phyloP scores from a whole-genome alignment of 2,797 vertebrate genomes.

The Adelosebastes latens region DNA sequence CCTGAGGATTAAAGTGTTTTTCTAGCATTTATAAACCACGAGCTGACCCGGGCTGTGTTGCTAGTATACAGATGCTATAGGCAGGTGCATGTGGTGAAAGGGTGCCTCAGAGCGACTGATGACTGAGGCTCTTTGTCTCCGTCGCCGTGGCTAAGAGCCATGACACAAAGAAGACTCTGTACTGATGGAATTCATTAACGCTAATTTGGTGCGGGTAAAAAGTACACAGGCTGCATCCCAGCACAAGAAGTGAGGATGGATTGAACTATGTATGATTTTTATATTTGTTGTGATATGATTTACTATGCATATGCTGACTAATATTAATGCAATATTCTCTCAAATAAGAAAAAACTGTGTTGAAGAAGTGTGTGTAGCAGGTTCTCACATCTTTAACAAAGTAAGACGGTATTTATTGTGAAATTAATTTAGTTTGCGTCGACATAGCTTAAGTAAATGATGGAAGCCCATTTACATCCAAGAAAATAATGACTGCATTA shows the following conservation, averaged over 20 bases:
- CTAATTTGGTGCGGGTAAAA: slow-evolving; percentile 55
- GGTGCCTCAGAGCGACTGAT: slow-evolving; percentile 56
- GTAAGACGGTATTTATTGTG: neutral
- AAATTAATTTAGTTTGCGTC: neutral
- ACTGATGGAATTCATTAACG: slow-evolving; percentile 73
- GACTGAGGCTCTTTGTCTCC: slow-evolving; percentile 74
- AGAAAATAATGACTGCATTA: neutral
- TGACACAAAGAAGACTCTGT: slow-evolving; percentile 76
- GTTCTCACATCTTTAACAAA: neutral
- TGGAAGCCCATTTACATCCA: neutral
- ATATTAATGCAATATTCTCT: neutral
- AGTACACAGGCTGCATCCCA: slow-evolving; percentile 8
- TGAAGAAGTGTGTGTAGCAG: neutral
- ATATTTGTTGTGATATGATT: neutral
- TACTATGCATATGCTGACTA: neutral
- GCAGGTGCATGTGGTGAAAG: slow-evolving; percentile 76
- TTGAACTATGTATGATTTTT: neutral
- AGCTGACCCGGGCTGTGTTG: slow-evolving; percentile 14
- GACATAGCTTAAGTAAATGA: neutral
- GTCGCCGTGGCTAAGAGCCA: slow-evolving; percentile 36
- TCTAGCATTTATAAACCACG: neutral
- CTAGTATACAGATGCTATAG: slow-evolving; percentile 30
- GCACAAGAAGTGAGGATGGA: neutral
- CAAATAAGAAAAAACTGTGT: neutral
- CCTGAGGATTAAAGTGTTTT: neutral